These are phyloP conservation scores for Catharus fuscescens DNA, from an alignment of 2,113 vertebrate species.

Conservation along the genomic window DNA sequence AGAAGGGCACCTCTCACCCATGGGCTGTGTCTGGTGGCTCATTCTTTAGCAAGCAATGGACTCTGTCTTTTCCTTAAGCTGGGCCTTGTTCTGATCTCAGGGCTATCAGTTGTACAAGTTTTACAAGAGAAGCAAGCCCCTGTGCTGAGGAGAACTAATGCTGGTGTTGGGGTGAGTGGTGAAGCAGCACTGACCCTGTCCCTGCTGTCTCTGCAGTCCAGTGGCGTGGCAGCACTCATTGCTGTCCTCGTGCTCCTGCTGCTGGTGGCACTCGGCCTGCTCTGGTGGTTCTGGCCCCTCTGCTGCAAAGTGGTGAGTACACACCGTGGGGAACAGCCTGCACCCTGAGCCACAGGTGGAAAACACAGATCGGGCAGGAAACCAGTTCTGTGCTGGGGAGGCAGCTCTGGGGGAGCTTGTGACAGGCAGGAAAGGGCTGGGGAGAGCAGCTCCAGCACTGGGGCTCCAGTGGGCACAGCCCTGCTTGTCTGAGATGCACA, in stretches of 20 bases:
- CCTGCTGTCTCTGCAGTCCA: constrained; percentile 74
- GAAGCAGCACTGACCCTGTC: not conserved
- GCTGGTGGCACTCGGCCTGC: constrained; percentile 79
- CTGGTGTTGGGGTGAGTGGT: not conserved
- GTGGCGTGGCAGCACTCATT: constrained; percentile 78
- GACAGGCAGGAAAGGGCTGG: not conserved
- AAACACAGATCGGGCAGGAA: not conserved
- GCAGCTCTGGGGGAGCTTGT: not conserved
- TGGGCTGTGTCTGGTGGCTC: not conserved
- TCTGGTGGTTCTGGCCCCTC: constrained; percentile 98
- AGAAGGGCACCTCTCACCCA: not conserved
- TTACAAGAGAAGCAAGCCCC: not conserved
- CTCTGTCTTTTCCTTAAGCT: not conserved
- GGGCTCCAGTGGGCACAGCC: not conserved
- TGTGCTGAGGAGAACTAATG: not conserved
- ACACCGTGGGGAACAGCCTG: not conserved
- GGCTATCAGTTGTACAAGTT: not conserved
- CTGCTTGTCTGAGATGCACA: not conserved
- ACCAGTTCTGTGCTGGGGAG: not conserved
- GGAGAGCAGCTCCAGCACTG: not conserved
- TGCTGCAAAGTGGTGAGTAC: constrained; percentile 96
- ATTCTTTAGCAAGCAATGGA: not conserved
- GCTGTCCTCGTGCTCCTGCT: constrained; percentile 86
- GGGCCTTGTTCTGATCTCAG: not conserved
- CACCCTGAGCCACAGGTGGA: not conserved